Base-by-base conservation (phyloP, 1,140 invertebrate species). In the Acromyrmex heyeri region DNA sequence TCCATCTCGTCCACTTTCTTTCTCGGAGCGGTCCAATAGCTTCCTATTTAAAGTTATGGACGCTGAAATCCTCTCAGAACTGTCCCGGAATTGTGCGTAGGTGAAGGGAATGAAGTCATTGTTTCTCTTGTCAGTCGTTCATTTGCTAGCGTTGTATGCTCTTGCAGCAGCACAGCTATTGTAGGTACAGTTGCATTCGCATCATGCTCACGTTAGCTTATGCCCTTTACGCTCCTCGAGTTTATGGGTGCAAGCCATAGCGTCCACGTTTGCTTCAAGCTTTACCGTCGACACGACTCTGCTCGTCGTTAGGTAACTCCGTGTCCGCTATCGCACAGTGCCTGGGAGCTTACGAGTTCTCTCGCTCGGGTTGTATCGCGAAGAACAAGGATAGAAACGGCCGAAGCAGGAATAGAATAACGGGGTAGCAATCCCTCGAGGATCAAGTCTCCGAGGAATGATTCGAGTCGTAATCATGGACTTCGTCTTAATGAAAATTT, bases 31-130 rank as follows among this genome's bases (percentile, higher is more conserved):
- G 64, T 85, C 86, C 81, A 89, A 90, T 89, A 62, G 87, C 85
- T 85, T 87, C 85, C 87, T 81, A 90, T 90, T 89, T 90, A 89
- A 90, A 90, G 85, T 90, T 87, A 90, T 89, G 87, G 87, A 89
- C 81, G 86, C 85, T 90, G 78, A 90, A 90, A 89, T 87, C 57
- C 81, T 89, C 61, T 18, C 53, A 65, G 70, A 81, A 85, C 75
- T 87, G 75, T 85, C 86, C 79, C 38, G 38, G 38, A 44, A 44
- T 0, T 44, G 38, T 44, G 70, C 78, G 53, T 72, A 34, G 59
- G 44, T 76, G 76, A 53, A 72, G 69, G 34, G 55, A 90, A 86
- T 61, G n/a, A 67, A 85, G 79, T 85, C 85, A 53, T 88, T 85
- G 83, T 81, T 85, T 69, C 30, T 21, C 57, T 44, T 70, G n/a